Base-by-base conservation (phyloP, 2,888 invertebrate species). In the Priocnemis perturbator region DNA sequence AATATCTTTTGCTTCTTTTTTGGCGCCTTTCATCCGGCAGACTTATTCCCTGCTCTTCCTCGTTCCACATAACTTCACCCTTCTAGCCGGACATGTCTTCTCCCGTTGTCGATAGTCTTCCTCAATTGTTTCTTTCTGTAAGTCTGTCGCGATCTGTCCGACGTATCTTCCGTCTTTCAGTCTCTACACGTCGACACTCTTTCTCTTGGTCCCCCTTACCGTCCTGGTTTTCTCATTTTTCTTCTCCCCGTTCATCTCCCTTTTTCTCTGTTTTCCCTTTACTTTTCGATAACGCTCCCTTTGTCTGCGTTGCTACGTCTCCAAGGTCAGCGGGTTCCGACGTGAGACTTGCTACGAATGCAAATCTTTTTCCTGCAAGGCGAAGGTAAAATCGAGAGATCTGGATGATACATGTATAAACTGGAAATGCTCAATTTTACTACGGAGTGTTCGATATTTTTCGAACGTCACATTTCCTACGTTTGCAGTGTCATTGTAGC, bases 11-110 rank as follows among this genome's bases (percentile, higher is more conserved):
- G 56, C 30, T 73, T 78, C 67, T 71, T 73, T 73, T 79, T 79
- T 79, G 72, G 64, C 69, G 68, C 69, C 80, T 79, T 79, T 79
- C 79, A 79, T 76, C 80, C 52, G 47, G 73, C 67, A 76, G 70
- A 78, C 73, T 78, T 76, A 70, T 9, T 80, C 78, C 73, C 57
- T 61, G 61, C 53, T 52, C 52, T 44, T 50, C 7, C 53, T 9
- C 50, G 50, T 4, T 17, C n/a, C 50, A 19, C 50, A 50, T 50
- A 5, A 5, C 50, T 17, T 9, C 14, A 37, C 37, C 37, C 14
- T 68, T 19, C 45, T 30, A 23, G 44, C 59, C 19, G 17, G 21
- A 2, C 30, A 20, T n/a, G 44, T 59, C 62, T 47, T 59, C 30
- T 20, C 52, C 23, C 60, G 47, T 19, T 59, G 58, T 45, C 17